Conservation (phyloP, 2,113 vertebrate genomes). For the Mus pahari region DNA sequence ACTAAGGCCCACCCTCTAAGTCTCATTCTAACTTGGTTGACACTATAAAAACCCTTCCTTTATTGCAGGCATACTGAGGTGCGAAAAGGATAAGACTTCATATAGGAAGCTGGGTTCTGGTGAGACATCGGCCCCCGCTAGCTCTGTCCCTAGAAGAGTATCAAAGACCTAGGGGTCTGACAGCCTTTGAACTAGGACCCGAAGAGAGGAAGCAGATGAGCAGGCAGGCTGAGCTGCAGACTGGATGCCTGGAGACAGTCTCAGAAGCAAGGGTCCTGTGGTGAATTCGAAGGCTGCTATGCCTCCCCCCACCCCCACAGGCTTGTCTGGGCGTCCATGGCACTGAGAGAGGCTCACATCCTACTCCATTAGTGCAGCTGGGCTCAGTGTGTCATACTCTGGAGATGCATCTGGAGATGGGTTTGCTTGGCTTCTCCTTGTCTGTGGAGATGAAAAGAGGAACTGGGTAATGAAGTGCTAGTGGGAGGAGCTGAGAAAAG, state of each 20-base stretch:
- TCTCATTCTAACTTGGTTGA: background rate
- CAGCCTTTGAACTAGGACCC: background rate
- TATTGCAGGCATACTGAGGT: background rate
- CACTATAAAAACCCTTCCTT: background rate
- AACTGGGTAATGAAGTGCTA: no score
- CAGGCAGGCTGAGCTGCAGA: background rate
- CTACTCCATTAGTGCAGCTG: background rate
- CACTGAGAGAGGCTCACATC: background rate
- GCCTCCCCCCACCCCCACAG: background rate
- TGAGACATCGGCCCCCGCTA: background rate
- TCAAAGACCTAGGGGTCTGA: background rate
- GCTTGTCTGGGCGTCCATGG: background rate
- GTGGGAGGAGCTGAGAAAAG: background rate
- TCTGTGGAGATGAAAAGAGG: background rate
- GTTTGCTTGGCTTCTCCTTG: background rate
- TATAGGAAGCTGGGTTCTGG: background rate
- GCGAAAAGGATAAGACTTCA: no score
- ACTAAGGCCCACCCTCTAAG: background rate
- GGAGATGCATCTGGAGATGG: background rate
- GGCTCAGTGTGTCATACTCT: background rate
- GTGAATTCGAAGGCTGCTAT: rapidly evolving
- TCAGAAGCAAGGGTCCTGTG: background rate
- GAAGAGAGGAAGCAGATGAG: no score
- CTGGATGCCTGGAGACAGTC: no score
- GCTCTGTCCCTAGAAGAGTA: background rate